Conservation (phyloP, 1,140 invertebrate genomes). For the Drosophila triauraria region DNA sequence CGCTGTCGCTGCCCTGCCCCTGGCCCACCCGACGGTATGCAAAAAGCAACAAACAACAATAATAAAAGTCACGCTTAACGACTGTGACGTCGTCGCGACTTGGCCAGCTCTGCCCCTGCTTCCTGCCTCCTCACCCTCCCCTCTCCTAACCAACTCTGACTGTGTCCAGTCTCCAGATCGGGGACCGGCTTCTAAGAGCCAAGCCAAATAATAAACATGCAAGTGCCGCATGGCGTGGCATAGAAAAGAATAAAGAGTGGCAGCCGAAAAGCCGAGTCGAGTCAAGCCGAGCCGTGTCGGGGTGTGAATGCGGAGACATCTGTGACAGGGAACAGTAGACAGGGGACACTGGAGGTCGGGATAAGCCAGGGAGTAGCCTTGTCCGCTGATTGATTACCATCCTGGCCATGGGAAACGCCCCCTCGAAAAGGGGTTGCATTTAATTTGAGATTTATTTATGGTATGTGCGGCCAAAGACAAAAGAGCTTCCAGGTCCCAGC, state of each 20-base stretch:
- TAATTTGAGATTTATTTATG: conserved; percentile 83
- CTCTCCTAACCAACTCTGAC: neutral
- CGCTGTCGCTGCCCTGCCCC: conserved; percentile 6
- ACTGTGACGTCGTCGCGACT: conserved; percentile 74
- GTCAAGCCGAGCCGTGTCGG: conserved; percentile 13
- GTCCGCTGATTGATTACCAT: conserved; percentile 72
- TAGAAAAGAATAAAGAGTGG: conserved; percentile 71
- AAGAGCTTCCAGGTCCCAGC: conserved; percentile 27
- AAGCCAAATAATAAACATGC: conserved; percentile 56
- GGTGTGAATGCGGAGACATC: conserved; percentile 64
- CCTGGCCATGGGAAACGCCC: conserved; percentile 46
- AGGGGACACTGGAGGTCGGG: conserved; percentile 2
- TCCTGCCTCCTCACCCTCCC: neutral
- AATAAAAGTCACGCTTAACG: conserved; percentile 82
- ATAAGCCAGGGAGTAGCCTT: conserved; percentile 37
- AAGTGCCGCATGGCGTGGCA: conserved; percentile 56
- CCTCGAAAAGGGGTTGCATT: conserved; percentile 67
- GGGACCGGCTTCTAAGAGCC: conserved; percentile 49
- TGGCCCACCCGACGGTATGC: conserved; percentile 60
- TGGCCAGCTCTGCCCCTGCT: conserved; percentile 41
- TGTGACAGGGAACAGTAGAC: conserved; percentile 24
- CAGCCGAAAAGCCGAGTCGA: conserved; percentile 52
- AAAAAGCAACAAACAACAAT: conserved; percentile 82
- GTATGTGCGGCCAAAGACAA: conserved; percentile 59
- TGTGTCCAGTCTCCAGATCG: conserved; percentile 46